Evolutionary conservation across 2,888 invertebrate genomes (phyloP).

Genomic region (Asteroscopus sphinx): DNA sequence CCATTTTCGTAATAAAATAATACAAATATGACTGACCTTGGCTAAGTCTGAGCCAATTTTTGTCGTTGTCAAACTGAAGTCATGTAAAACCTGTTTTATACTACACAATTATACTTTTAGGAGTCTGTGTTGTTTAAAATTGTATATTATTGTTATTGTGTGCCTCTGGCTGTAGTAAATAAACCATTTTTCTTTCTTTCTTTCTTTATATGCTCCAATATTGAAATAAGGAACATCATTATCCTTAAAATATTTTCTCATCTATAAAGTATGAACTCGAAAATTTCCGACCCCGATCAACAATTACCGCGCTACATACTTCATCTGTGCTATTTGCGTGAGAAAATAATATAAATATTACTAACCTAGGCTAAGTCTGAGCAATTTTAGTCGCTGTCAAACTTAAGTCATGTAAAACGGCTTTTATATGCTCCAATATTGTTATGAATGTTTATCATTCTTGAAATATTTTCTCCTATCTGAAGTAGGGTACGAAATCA

Average conservation of each 20-base stretch:
- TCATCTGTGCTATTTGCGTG: conserved; percentile 16
- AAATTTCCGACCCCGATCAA: conserved; percentile 26
- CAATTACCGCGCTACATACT: conserved; percentile 36
- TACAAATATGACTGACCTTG: conserved; percentile 36
- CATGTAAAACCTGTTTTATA: too few relatives aligned
- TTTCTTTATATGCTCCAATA: too few relatives aligned
- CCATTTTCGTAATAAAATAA: conserved; percentile 26
- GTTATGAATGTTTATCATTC: too few relatives aligned
- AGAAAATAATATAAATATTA: conserved; percentile 25
- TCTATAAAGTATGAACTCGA: conserved; percentile 24
- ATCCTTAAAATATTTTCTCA: conserved; percentile 23
- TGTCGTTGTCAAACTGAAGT: conserved; percentile 34
- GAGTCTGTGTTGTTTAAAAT: too few relatives aligned
- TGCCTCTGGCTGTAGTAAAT: too few relatives aligned
- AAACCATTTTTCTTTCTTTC: too few relatives aligned
- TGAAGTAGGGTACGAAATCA: conserved; percentile 14
- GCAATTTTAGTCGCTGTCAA: conserved; percentile 32
- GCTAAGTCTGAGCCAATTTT: conserved; percentile 14
- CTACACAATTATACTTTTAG: too few relatives aligned
- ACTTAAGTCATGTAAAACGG: conserved; percentile 16
- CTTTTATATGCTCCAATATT: too few relatives aligned
- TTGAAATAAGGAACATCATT: too few relatives aligned
- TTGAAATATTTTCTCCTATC: conserved; percentile 29
- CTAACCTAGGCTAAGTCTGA: conserved; percentile 30
- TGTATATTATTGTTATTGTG: too few relatives aligned